phyloP scores from a whole-genome alignment of 2,888 invertebrate species.

The Agrotis segetum region DNA sequence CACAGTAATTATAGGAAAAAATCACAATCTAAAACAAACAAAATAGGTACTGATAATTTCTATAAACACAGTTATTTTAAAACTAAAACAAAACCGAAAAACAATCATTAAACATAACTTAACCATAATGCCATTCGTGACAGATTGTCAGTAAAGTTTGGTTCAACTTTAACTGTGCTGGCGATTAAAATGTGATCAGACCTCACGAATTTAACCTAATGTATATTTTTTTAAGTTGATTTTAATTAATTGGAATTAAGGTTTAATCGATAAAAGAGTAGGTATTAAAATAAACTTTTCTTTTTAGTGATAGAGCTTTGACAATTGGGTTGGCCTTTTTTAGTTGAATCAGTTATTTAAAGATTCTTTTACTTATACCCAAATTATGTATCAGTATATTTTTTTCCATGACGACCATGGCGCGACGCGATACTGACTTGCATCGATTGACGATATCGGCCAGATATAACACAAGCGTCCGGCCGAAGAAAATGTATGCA shows the following conservation, averaged over 20 bases:
- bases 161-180: conserved; percentile 41
- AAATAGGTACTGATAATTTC: neutral
- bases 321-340: neutral
- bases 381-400: neutral
- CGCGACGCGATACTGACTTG: too few species aligned
- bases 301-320: neutral
- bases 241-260: conserved; percentile 42
- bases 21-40: too few species aligned
- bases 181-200: conserved; percentile 65
- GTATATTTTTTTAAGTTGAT: conserved; percentile 38
- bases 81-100: conserved; percentile 28
- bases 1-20: too few species aligned
- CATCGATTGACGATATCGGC: too few species aligned
- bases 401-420: too few species aligned
- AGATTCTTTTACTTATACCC: neutral
- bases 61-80: conserved; percentile 19
- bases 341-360: neutral
- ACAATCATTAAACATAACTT: conserved; percentile 62
- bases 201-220: conserved; percentile 43
- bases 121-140: conserved; percentile 54
- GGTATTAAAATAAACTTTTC: too few species aligned
- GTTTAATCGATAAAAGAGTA: neutral
- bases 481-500: too few species aligned
- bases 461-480: too few species aligned
- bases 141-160: conserved; percentile 58